Evolutionary conservation across 2,797 vertebrate genomes (phyloP).

Genomic region (Melanitta fusca): DNA sequence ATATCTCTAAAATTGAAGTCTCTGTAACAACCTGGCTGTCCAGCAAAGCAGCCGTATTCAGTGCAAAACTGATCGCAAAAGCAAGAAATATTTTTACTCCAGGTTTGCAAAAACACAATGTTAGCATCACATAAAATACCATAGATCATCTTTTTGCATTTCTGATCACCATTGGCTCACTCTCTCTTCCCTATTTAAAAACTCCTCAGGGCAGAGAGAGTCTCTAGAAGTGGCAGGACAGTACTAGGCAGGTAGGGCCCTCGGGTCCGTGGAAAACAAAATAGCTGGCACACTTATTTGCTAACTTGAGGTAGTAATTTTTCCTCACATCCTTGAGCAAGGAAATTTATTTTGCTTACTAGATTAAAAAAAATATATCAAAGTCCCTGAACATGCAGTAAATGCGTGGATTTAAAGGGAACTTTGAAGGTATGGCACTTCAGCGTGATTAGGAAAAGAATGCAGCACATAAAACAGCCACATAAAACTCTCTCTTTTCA

Average conservation of each 20-base stretch:
- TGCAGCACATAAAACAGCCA: neutral
- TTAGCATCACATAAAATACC: neutral
- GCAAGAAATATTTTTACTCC: neutral
- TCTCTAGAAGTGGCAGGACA: neutral
- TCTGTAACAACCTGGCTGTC: neutral
- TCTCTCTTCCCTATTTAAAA: neutral
- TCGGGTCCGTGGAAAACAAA: neutral
- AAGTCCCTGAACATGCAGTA: neutral
- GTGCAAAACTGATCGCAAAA: neutral
- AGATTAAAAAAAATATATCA: neutral
- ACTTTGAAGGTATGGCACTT: neutral
- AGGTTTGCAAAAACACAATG: neutral
- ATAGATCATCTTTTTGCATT: neutral
- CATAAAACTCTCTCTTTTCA: neutral
- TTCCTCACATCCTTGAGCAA: neutral
- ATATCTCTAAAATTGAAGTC: neutral
- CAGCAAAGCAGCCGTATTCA: neutral
- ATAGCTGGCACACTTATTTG: neutral
- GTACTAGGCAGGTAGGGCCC: neutral
- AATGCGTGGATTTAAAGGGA: neutral
- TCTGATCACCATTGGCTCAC: neutral
- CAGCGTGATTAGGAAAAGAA: neutral
- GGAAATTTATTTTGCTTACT: neutral
- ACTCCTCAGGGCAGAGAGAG: neutral
- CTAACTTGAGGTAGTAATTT: neutral